These are phyloP conservation scores for Zingel zingel DNA, from an alignment of 2,113 vertebrate genomes.

Conservation along the genomic window DNA sequence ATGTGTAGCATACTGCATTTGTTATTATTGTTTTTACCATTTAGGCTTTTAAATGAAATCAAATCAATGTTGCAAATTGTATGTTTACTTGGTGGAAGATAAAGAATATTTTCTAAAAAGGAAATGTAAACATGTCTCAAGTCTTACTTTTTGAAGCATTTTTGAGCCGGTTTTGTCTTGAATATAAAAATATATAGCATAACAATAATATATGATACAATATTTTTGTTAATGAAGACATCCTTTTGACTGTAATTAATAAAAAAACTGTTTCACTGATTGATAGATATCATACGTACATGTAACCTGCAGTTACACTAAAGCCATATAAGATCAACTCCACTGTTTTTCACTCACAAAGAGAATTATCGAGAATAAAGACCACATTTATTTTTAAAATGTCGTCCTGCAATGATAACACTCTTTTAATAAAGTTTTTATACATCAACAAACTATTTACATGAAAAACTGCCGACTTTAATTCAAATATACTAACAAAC, in stretches of 20 bases:
- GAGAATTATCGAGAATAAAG: not conserved
- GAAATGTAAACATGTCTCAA: not conserved
- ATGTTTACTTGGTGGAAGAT: not conserved
- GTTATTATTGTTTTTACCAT: not conserved
- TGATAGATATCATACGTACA: not conserved
- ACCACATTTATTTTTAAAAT: slow-evolving; percentile 27
- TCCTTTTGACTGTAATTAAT: not conserved
- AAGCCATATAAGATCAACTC: not conserved
- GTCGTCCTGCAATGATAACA: slow-evolving; percentile 27
- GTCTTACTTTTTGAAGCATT: too few species aligned
- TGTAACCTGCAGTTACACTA: not conserved
- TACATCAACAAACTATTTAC: slow-evolving; percentile 59
- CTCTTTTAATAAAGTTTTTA: slow-evolving; percentile 27
- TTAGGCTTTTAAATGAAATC: not conserved
- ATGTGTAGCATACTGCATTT: not conserved
- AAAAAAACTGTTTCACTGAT: not conserved
- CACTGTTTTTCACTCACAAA: not conserved
- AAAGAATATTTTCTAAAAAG: not conserved
- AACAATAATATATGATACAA: too few species aligned
- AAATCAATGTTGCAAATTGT: not conserved
- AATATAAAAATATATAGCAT: not conserved
- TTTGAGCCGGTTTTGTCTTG: not conserved
- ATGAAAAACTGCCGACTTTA: slow-evolving; percentile 28
- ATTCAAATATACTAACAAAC: slow-evolving; percentile 12
- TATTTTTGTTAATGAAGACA: not conserved